Base-by-base conservation (phyloP, 35 echinoderm and acorn worm species). In the Ophioderma brevispina region DNA sequence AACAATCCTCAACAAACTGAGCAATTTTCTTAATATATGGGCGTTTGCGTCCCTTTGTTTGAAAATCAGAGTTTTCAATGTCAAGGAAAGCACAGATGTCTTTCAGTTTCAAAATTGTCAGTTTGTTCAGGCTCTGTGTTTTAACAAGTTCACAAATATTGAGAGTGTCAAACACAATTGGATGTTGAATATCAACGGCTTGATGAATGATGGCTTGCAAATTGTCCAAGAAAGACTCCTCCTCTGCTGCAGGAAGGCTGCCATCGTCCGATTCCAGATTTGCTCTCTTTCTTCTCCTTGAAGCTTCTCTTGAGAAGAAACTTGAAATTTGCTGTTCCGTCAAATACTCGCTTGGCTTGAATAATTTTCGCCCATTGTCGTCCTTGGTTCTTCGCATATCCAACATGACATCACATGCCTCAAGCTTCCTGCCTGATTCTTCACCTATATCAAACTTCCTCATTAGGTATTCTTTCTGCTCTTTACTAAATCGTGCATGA, bases 321-420 rank as follows among this genome's bases (percentile, higher is more conserved):
- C 32, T 55, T 25, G 81, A 49, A 84, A 84, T 84, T 23, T 84
- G 81, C 37, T 84, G 40, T 36, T 42, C 46, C 21, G 81, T 84
- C 81, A 84, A 52, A 55, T 50, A 84, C 32, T 84, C 81, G 31
- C 14, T 18, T 43, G 80, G 31, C 32, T 40, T 80, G n/a, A n/a
- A n/a, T n/a, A n/a, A 38, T 14, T 37, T 86, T 36, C 28, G n/a
- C 25, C 55, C 84, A 13, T 75, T 50, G 43, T 50, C 52, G 31
- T 37, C 84, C 13, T 86, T 86, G 15, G 35, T 37, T 50, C 35
- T 86, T 13, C 59, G 52, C 55, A 86, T 86, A 34, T 86, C 84
- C 31, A n/a, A 75, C 38, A 21, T 10, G 32, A 86, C 84, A 75
- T 59, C 55, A 23, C 23, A 32, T 17, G 84, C 40, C 4, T 86